Conservation (phyloP, 2,888 invertebrate genomes). For the Euclidia mi region DNA sequence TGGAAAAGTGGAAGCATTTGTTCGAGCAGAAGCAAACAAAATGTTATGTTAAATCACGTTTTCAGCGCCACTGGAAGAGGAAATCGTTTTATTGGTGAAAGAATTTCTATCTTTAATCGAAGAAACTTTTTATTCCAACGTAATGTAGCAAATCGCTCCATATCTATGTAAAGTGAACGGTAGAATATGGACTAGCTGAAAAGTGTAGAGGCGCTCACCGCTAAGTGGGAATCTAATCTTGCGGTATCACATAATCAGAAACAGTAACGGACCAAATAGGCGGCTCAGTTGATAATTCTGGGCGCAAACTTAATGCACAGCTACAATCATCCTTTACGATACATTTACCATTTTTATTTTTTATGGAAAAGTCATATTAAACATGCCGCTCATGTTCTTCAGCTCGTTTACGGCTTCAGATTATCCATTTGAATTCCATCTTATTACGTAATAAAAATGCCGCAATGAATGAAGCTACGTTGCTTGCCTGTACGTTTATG, state of each 20-base stretch:
- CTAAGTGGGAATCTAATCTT: too few relatives aligned
- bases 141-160: conserved; percentile 18
- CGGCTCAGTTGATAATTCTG: conserved; percentile 30
- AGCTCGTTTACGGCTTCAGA: conserved; percentile 75
- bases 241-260: conserved; percentile 5
- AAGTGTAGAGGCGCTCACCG: neutral
- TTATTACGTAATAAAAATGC: conserved; percentile 81
- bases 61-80: conserved; percentile 27
- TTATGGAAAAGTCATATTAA: conserved; percentile 71
- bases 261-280: neutral
- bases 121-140: conserved; percentile 18
- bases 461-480: conserved; percentile 72
- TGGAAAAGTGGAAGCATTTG: conserved; percentile 35
- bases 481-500: conserved; percentile 63
- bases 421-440: conserved; percentile 78
- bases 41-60: conserved; percentile 54
- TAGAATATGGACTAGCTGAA: conserved; percentile 11
- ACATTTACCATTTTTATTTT: conserved; percentile 62
- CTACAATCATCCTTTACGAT: conserved; percentile 39
- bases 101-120: conserved; percentile 17
- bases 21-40: conserved; percentile 47
- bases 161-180: conserved; percentile 5
- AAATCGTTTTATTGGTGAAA: conserved; percentile 42
- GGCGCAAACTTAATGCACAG: conserved; percentile 54
- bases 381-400: conserved; percentile 71